Evolutionary conservation across 2,113 vertebrate species (phyloP).

Genomic region (Fregetta grallaria): DNA sequence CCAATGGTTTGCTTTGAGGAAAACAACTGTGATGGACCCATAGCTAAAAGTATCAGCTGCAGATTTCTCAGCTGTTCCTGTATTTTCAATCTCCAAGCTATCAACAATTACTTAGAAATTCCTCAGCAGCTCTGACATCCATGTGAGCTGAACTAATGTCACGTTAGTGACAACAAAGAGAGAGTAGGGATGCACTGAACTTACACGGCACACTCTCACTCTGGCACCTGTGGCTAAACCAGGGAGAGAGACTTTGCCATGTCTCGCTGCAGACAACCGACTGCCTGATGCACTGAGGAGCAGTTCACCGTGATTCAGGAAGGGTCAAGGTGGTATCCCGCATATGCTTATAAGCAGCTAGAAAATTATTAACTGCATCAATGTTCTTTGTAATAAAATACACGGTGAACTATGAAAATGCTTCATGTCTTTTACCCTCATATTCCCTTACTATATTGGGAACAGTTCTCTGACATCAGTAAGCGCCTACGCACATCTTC

Average conservation of each 20-base stretch:
- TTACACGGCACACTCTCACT: fast-evolving
- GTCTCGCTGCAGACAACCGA: fast-evolving
- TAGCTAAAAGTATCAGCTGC: not conserved
- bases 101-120: no score
- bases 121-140: not conserved
- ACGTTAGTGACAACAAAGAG: no score
- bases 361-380: not conserved
- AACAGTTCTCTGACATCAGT: not conserved
- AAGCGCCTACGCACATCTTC: fast-evolving
- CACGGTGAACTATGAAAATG: not conserved
- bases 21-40: not conserved
- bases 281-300: fast-evolving
- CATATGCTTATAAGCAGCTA: not conserved
- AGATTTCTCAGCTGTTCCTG: fast-evolving
- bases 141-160: not conserved
- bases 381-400: not conserved
- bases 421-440: not conserved
- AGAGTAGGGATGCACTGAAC: not conserved
- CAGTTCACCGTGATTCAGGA: fast-evolving
- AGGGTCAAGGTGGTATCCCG: not conserved
- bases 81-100: not conserved
- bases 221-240: not conserved
- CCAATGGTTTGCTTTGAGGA: not conserved
- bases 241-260: not conserved
- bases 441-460: not conserved